These are phyloP conservation scores for Megalops cyprinoides DNA, from an alignment of 2,797 vertebrate species.

Conservation along the genomic window DNA sequence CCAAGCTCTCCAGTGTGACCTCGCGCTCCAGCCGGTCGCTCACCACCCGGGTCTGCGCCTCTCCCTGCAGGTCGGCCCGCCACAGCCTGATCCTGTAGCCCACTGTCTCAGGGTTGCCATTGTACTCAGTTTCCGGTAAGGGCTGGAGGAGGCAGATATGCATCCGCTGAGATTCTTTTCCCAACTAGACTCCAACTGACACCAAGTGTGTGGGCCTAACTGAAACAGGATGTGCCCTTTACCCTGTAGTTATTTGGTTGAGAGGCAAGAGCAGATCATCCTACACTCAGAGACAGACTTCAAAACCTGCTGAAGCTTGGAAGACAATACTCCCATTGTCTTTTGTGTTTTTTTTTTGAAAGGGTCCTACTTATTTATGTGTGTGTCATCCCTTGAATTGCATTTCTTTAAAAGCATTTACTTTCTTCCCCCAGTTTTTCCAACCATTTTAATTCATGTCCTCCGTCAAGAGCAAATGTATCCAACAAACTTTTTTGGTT, in stretches of 20 bases:
- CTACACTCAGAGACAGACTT: background rate
- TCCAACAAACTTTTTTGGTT: slow-evolving; percentile 30
- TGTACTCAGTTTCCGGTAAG: slow-evolving; percentile 83
- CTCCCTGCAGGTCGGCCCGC: slow-evolving; percentile 67
- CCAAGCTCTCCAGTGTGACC: slow-evolving; percentile 80
- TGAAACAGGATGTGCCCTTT: background rate
- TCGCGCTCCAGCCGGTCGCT: slow-evolving; percentile 75
- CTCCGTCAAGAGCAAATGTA: slow-evolving; percentile 4
- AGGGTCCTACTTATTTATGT: slow-evolving; percentile 45
- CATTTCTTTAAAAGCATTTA: slow-evolving; percentile 50
- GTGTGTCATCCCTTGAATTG: slow-evolving; percentile 43
- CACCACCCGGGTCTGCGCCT: slow-evolving; percentile 63
- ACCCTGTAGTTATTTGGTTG: background rate
- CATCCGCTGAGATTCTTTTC: background rate
- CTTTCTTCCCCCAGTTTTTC: slow-evolving; percentile 17
- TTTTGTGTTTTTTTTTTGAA: background rate
- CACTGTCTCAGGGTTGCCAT: slow-evolving; percentile 88
- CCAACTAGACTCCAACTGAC: background rate
- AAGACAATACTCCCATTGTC: background rate
- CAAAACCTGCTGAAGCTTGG: background rate
- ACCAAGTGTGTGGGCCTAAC: background rate
- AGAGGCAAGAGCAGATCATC: background rate
- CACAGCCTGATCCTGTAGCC: slow-evolving; percentile 83
- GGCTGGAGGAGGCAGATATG: slow-evolving; percentile 69
- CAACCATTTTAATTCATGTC: background rate